A percentile compares a stretch with the other conserved stretches of the same genome.
Conservation (phyloP, 35 echinoderm and acorn worm species). For the Apostichopus japonicus region DNA sequence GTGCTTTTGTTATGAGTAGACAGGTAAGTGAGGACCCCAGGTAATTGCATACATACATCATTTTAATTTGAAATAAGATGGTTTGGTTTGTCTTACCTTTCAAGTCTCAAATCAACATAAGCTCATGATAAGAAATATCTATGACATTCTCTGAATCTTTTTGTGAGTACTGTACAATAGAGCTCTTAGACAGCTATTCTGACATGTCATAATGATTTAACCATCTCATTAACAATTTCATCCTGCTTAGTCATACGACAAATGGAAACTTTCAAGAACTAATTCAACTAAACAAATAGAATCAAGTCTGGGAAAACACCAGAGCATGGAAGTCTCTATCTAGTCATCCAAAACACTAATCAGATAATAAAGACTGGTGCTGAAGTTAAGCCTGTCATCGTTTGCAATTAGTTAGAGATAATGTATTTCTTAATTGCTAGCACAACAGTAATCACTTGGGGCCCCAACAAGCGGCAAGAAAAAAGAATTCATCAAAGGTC, state of each 20-base stretch:
- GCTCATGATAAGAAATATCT: too few relatives aligned
- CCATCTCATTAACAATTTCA: neutral
- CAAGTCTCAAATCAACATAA: too few relatives aligned
- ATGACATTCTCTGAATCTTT: too few relatives aligned
- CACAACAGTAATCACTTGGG: neutral
- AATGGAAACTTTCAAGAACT: neutral
- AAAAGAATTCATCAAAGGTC: neutral
- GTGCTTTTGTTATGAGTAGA: too few relatives aligned
- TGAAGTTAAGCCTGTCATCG: conserved; percentile 7
- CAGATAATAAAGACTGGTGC: neutral
- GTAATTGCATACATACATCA: too few relatives aligned
- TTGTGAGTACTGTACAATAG: too few relatives aligned
- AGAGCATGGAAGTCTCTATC: neutral
- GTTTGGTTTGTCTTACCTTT: too few relatives aligned
- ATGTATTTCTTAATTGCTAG: neutral
- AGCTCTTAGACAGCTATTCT: too few relatives aligned
- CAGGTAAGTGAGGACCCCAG: too few relatives aligned
- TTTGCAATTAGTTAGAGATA: conserved; percentile 12
- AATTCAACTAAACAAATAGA: neutral
- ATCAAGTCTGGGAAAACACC: neutral
- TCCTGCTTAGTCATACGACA: neutral
- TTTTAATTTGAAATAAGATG: too few relatives aligned
- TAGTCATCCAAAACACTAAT: neutral
- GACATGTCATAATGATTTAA: too few relatives aligned
- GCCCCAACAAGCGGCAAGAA: neutral